Percentiles rank a stretch among this genome's conserved stretches.
These are phyloP conservation scores for Pluvialis apricaria DNA, from an alignment of 2,113 vertebrate species.

Conservation along the genomic window DNA sequence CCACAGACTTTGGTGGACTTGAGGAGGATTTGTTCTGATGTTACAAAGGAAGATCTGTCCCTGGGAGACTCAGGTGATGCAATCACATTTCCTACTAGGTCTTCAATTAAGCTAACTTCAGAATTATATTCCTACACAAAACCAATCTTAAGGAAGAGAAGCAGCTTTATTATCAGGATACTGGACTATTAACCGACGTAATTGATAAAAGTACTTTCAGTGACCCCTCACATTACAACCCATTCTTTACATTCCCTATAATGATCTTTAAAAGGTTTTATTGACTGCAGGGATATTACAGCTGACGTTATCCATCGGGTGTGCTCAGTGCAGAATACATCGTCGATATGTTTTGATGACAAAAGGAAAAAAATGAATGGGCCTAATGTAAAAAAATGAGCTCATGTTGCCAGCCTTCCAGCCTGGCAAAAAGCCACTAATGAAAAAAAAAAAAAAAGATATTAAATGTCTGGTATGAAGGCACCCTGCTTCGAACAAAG, in stretches of 20 bases:
- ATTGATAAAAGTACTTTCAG: conserved; percentile 19
- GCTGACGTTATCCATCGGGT: not conserved
- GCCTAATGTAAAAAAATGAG: not conserved
- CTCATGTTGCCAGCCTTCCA: not conserved
- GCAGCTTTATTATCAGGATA: not conserved
- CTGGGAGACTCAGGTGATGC: not conserved
- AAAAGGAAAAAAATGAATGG: not conserved
- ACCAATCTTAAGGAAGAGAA: not conserved
- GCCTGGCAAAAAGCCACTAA: not conserved
- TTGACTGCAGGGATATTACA: conserved; percentile 4
- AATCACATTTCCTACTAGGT: not conserved
- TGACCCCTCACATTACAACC: not conserved
- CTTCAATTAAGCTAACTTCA: not conserved
- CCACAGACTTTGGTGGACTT: not conserved
- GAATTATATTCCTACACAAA: not conserved
- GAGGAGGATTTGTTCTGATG: not conserved
- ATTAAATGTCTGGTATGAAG: not conserved
- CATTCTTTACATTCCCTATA: not conserved
- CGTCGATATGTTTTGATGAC: not conserved
- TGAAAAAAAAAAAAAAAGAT: too few species aligned
- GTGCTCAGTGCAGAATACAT: not conserved
- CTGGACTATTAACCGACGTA: not conserved
- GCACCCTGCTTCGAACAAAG: not conserved
- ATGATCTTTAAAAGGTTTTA: conserved; percentile 41
- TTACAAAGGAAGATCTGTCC: not conserved